Conservation (phyloP, 2,797 vertebrate species). For the Mormyrops boulengeri region DNA sequence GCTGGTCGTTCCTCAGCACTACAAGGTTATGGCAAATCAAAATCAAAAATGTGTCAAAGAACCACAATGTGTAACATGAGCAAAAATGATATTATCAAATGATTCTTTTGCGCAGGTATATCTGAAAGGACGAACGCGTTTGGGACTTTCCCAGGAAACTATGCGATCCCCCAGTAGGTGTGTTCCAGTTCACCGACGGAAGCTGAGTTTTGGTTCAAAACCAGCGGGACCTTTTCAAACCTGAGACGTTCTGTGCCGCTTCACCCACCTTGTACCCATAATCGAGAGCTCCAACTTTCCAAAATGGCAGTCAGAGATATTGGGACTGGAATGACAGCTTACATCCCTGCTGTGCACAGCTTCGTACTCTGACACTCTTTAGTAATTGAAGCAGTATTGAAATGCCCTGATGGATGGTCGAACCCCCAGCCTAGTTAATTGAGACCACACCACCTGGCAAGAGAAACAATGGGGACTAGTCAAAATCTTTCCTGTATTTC, state of each 20-base stretch:
- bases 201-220: background rate
- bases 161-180: constrained; percentile 79
- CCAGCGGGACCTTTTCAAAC: background rate
- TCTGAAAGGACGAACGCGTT: constrained; percentile 87
- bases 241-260: background rate
- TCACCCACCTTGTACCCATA: background rate
- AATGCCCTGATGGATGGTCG: background rate
- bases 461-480: background rate
- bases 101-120: constrained; percentile 63
- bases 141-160: constrained; percentile 96
- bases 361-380: background rate
- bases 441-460: background rate
- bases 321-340: background rate
- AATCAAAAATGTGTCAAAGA: background rate
- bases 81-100: background rate
- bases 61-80: background rate
- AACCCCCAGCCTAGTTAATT: background rate
- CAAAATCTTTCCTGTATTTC: background rate
- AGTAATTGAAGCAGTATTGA: background rate
- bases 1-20: constrained; percentile 35
- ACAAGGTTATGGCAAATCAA: constrained; percentile 5
- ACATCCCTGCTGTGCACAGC: background rate
- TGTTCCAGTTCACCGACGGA: constrained; percentile 31
- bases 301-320: background rate
- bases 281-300: background rate